Percentiles rank a stretch among this genome's conserved stretches.
phyloP scores from a whole-genome alignment of 2,113 vertebrate species.

The Ia io region DNA sequence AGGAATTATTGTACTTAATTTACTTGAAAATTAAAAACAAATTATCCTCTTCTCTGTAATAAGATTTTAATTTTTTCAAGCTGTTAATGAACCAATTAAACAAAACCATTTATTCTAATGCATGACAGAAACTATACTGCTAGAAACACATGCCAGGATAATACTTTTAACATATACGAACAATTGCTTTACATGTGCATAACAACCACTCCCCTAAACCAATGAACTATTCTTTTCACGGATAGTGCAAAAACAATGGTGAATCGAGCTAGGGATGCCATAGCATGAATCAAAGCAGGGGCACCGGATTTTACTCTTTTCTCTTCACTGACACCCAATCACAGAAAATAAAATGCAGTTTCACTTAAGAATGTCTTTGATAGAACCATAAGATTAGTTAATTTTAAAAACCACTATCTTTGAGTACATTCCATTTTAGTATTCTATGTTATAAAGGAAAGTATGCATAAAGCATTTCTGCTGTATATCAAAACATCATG shows the following conservation, averaged over 20 bases:
- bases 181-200: background rate
- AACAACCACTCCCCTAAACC: background rate
- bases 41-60: constrained; percentile 66
- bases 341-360: background rate
- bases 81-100: constrained; percentile 71
- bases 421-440: background rate
- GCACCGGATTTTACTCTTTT: background rate
- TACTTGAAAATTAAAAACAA: constrained; percentile 75
- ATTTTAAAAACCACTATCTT: background rate
- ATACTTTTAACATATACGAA: background rate
- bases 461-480: background rate
- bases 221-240: background rate
- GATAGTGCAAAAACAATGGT: background rate
- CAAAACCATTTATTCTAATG: constrained; percentile 56
- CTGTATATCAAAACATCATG: background rate
- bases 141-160: background rate
- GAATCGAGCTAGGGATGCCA: background rate
- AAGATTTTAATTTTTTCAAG: constrained; percentile 67
- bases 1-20: constrained; percentile 58
- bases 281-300: background rate
- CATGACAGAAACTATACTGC: constrained; percentile 25
- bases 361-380: background rate
- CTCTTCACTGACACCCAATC: background rate
- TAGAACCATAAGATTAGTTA: background rate
- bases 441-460: background rate